Evolutionary conservation across 2,797 vertebrate genomes (phyloP).

Genomic region (Parauchenoglanis ngamensis): DNA sequence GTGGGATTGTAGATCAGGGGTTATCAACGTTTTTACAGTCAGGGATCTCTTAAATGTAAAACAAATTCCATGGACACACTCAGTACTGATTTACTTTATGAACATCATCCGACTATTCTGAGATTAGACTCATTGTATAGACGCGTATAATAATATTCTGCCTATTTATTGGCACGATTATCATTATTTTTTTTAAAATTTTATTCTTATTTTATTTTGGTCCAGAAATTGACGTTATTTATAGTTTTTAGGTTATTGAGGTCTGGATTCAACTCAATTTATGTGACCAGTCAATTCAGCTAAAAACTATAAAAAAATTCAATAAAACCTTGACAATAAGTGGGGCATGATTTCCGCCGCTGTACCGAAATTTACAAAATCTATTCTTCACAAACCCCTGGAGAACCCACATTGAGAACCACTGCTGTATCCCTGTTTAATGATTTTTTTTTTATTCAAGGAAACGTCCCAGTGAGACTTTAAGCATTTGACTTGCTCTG

Average conservation of each 20-base stretch:
- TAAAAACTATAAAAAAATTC: neutral
- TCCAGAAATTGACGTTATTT: neutral
- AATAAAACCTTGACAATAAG: neutral
- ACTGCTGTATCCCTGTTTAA: neutral
- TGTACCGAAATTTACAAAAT: neutral
- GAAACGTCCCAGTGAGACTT: neutral
- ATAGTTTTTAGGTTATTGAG: neutral
- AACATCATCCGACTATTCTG: neutral
- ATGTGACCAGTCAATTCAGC: neutral
- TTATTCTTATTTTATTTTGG: neutral
- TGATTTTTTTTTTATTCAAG: neutral
- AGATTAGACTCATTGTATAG: neutral
- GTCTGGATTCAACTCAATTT: neutral
- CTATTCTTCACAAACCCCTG: neutral
- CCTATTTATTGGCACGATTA: neutral
- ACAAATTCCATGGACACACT: neutral
- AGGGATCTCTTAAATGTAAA: neutral
- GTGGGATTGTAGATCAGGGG: neutral
- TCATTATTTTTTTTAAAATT: neutral
- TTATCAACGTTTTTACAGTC: neutral
- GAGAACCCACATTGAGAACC: neutral
- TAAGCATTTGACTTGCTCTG: neutral
- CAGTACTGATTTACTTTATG: neutral
- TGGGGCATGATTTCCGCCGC: neutral
- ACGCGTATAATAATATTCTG: neutral